phyloP scores from a whole-genome alignment of 2,888 invertebrate species.

The Cataglyphis albicans region DNA sequence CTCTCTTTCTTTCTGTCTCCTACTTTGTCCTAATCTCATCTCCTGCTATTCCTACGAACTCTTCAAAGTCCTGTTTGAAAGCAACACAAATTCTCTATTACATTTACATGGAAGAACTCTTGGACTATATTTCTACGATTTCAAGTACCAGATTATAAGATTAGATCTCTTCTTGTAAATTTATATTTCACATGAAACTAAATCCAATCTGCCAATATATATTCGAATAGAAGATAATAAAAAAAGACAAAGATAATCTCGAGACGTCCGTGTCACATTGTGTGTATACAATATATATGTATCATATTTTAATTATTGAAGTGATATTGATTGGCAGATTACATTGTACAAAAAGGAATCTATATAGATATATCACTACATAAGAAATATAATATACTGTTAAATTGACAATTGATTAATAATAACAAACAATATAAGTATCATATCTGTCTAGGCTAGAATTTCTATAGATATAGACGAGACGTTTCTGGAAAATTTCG shows the following conservation, averaged over 20 bases:
- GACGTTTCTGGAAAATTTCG: neutral
- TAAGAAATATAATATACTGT: conserved; percentile 58
- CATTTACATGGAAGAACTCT: conserved; percentile 41
- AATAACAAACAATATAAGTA: conserved; percentile 55
- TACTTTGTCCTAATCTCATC: conserved; percentile 48
- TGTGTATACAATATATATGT: conserved; percentile 70
- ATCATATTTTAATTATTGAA: conserved; percentile 76
- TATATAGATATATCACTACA: conserved; percentile 47
- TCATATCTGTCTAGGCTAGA: conserved; percentile 71
- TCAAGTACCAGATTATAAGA: conserved; percentile 20
- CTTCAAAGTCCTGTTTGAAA: conserved; percentile 46
- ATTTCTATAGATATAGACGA: conserved; percentile 62
- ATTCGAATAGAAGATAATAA: conserved; percentile 20
- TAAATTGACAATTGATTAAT: conserved; percentile 56
- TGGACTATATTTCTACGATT: conserved; percentile 42
- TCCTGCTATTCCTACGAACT: conserved; percentile 41
- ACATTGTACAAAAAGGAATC: conserved; percentile 59
- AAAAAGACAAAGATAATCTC: conserved; percentile 21
- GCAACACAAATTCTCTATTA: conserved; percentile 19
- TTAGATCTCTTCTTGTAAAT: conserved; percentile 36
- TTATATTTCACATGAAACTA: conserved; percentile 44
- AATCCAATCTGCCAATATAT: conserved; percentile 37
- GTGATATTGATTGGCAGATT: conserved; percentile 58
- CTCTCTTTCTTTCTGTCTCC: conserved; percentile 40
- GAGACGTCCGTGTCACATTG: conserved; percentile 42